phyloP scores from a whole-genome alignment of 2,113 vertebrate species.

The Monopterus albus region DNA sequence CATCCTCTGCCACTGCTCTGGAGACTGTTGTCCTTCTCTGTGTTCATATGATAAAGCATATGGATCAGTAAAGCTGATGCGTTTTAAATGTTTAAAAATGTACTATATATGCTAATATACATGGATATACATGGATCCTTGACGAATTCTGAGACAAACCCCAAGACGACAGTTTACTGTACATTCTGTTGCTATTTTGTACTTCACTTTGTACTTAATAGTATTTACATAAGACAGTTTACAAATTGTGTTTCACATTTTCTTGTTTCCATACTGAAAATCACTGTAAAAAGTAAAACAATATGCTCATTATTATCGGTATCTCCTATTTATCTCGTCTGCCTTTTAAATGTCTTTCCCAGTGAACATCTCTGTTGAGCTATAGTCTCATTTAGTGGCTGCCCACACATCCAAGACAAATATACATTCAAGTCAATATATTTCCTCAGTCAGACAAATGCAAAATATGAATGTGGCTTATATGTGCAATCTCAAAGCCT shows the following conservation, averaged over 20 bases:
- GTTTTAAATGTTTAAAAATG: too few species aligned
- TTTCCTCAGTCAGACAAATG: background rate
- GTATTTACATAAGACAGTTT: conserved; percentile 22
- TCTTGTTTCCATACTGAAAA: background rate
- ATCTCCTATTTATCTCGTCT: background rate
- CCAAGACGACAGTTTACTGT: conserved; percentile 10
- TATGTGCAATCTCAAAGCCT: background rate
- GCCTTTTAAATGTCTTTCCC: background rate
- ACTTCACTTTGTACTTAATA: conserved; percentile 1
- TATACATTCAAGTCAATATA: background rate
- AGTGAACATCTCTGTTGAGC: background rate
- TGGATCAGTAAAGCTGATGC: background rate
- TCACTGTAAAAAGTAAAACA: background rate
- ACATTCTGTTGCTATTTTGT: too few species aligned
- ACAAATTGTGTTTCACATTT: background rate
- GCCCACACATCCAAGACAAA: background rate
- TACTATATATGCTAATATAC: too few species aligned
- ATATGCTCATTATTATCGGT: background rate
- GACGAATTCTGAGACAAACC: background rate
- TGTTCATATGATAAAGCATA: conserved; percentile 3
- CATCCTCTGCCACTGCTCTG: conserved; percentile 96
- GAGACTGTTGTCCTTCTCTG: conserved; percentile 95
- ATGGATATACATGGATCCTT: background rate
- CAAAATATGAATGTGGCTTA: background rate
- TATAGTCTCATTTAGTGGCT: too few species aligned